Evolutionary conservation across 1,140 invertebrate species (phyloP).

Genomic region (Brachionus plicatilis): DNA sequence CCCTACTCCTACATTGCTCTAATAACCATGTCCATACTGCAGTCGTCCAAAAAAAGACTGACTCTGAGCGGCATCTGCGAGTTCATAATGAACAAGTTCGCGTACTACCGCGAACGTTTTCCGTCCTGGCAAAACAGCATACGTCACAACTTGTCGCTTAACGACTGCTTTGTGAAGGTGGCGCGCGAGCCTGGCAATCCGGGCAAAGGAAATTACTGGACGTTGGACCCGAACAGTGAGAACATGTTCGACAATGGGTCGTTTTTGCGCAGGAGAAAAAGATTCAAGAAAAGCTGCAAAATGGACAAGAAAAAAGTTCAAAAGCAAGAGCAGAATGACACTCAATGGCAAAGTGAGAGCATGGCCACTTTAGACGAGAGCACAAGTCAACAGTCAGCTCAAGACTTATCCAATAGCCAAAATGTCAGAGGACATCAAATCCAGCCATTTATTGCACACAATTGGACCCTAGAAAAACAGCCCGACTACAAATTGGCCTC

Average conservation of each 20-base stretch:
- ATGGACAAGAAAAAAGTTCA: too few species aligned
- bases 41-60: conserved; percentile 90
- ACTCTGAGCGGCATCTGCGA: conserved; percentile 96
- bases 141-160: conserved; percentile 89
- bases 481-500: not conserved
- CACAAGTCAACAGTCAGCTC: not conserved
- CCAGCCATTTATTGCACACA: not conserved
- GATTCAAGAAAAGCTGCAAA: conserved; percentile 70
- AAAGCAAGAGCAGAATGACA: too few species aligned
- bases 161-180: conserved; percentile 98
- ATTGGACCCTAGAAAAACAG: not conserved
- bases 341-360: not conserved
- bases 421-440: not conserved
- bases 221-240: conserved; percentile 86
- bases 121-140: conserved; percentile 73
- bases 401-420: not conserved
- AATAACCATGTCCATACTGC: conserved; percentile 94
- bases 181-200: conserved; percentile 95
- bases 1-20: conserved; percentile 95
- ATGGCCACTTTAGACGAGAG: not conserved
- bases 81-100: conserved; percentile 93
- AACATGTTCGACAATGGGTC: conserved; percentile 99
- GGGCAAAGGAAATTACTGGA: conserved; percentile 97
- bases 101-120: conserved; percentile 55
- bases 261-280: conserved; percentile 84